Evolutionary conservation across 1,140 invertebrate species (phyloP), one percentile per base, ranked within the genome.

Genomic region (Pseudachorutes palmiensis): DNA sequence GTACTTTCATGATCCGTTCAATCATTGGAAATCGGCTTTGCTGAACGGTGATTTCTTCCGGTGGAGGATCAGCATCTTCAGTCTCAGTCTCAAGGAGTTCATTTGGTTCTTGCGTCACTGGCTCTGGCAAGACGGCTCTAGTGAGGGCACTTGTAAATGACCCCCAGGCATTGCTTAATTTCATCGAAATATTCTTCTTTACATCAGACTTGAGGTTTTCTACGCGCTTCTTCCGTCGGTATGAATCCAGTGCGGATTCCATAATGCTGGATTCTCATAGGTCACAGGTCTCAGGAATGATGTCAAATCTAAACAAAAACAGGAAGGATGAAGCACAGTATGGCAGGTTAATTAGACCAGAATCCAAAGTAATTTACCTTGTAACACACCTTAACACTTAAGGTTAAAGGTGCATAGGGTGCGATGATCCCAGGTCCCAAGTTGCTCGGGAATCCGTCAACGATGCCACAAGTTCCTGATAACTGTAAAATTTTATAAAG

Each of bases 211-310:
- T 41, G 1, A 41, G 14, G 19, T 65, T 64, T 49, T 70, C 64
- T 22, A 60, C 48, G 14, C 57, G 31, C 60, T 73, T 73, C 36
- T 57, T 67, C 26, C 63, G 45, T 30, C 72, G 64, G 61, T 69
- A 73, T 30, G 68, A 69, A 36, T 65, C 49, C 59, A 73, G 45
- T 31, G 70, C 72, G n/a, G 67, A 65, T 51, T 73, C 72, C 72
- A 73, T 73, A n/a, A n/a, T n/a, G n/a, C n/a, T n/a, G n/a, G n/a
- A n/a, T n/a, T n/a, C n/a, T n/a, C n/a, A n/a, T n/a, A n/a, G n/a
- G n/a, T n/a, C n/a, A n/a, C n/a, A n/a, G n/a, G n/a, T n/a, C n/a
- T n/a, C n/a, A n/a, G n/a, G n/a, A n/a, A n/a, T n/a, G n/a, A n/a
- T n/a, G n/a, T n/a, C n/a, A n/a, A n/a, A n/a, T n/a, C n/a, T n/a